Base-by-base conservation (phyloP, 1,140 invertebrate species). In the Brachionus rubens region DNA sequence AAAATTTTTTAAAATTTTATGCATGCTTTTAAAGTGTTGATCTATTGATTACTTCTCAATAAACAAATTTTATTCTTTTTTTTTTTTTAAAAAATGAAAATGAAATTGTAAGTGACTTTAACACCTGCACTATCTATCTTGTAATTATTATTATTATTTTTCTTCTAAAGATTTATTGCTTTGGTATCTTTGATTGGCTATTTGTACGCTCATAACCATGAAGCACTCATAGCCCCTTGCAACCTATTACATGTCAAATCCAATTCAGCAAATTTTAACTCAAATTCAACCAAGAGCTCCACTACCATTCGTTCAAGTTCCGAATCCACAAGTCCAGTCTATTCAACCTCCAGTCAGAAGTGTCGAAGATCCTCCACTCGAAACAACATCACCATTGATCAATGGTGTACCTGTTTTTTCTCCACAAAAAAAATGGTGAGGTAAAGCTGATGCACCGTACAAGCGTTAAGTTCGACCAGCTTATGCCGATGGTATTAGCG, bases 61-160 rank as follows among this genome's bases (percentile, higher is more conserved):
- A n/a, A n/a, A 54, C 28, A 54, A 28, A 21, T 54, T 52, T 52
- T 50, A n/a, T 54, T 54, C 6, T 28, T 28, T 28, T 14, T 1
- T 50, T n/a, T 3, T 2, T 50, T 50, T 28, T 3, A 26, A 28
- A 3, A n/a, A n/a, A n/a, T n/a, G n/a, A 54, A 28, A 54, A 54
- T 54, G 52, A 54, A 54, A 54, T 54, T 28, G 52, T 54, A 54
- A 54, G 52, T 54, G n/a, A 28, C 33, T 24, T 28, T 24, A 12
- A 24, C 28, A 21, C 14, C 16, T 9, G 1, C 28, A 19, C 16
- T 52, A 2, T 52, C 16, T 24, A 52, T 5, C 2, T 5, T 52
- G 14, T 52, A 3, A 26, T 24, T 24, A 52, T 24, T 24, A 21
- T 24, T 7, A 52, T n/a, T 24, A 24, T n/a, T n/a, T 2, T 21